Base-by-base conservation (phyloP, 92 coral and sea anemone genomes). In the Hydrozoanthus gracilis region DNA sequence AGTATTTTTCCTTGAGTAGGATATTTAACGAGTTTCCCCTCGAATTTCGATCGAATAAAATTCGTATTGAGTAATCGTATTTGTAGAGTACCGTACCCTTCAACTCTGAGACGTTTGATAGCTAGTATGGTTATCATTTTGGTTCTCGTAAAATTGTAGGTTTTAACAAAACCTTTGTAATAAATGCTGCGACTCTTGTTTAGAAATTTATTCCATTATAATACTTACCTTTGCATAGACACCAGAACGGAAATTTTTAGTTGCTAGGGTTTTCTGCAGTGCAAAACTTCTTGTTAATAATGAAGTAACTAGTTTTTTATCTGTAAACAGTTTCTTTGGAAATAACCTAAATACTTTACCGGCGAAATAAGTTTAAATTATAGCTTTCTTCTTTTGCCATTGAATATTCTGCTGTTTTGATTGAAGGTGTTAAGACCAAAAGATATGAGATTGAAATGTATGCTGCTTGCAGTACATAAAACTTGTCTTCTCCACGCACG, bases 271-370 rank as follows among this genome's bases (percentile, higher is more conserved):
- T 62, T 39, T 80, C 39, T 27, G 39, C 39, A 27, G 39, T 80
- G 55, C 35, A 65, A 20, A 18, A 80, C 9, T 49, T 48, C 13
- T 15, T 16, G 62, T 46, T n/a, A 44, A 58, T 79, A 73, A 5
- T 49, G 73, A 65, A 80, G 39, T 15, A 80, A 80, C 47, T 80
- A 8, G 61, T 50, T 12, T 46, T 55, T 51, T 10, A 52, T 77
- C 51, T 47, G 74, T 80, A 16, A 80, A 65, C 85, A 80, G 46
- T 49, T 76, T 78, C 9, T 78, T 58, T 80, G 58, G 56, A 65
- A 62, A 65, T 60, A 80, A 64, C 64, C 73, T 48, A 77, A 72
- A 12, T 14, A 48, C 60, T 48, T 20, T 60, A 4, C 85, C 20
- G 58, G 55, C 47, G 46, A 78, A 78, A 78, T 6, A 60, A 50